Base-by-base conservation (phyloP, 2,888 invertebrate genomes). In the Palloptera scutellata region DNA sequence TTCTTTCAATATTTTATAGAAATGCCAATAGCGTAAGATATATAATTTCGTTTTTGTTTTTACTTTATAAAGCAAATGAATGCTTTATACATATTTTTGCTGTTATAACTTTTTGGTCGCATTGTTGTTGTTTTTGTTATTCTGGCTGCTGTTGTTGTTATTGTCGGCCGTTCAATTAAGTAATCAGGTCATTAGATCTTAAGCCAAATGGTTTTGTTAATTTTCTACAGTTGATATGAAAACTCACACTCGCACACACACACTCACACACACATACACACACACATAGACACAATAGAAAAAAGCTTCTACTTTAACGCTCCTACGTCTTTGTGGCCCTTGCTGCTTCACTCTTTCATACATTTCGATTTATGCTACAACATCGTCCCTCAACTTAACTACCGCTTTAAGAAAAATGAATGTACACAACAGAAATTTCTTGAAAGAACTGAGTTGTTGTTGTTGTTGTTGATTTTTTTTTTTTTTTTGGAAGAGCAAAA, bases 131-230 rank as follows among this genome's bases (percentile, higher is more conserved):
- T 58, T 58, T 30, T 58, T 58, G 64, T 64, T 64, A 52, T 58
- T 48, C 51, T 64, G 45, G 51, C 42, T 40, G 12, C 59, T 52
- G 58, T 41, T 64, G 64, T 55, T 61, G 51, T 68, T 71, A 61
- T 70, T 74, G 72, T 74, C 69, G 73, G 71, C 62, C 70, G 71
- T 75, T 77, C 76, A 77, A 74, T 77, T 76, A 75, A 75, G 74
- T 75, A 78, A 78, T 77, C 77, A 76, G 78, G 78, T 78, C 78
- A 77, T 76, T 73, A 74, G 77, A 76, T 73, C 75, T 78, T 71
- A 74, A 75, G 74, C 74, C 75, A 74, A 76, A 75, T 73, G 75
- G 72, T 74, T 76, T 72, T 72, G 73, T 76, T 75, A 74, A 73
- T 74, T 73, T 72, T 74, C 73, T 69, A 66, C 68, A 70, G 69